Evolutionary conservation across 2,888 invertebrate genomes (phyloP).

Genomic region (Sclerodermus sp.): DNA sequence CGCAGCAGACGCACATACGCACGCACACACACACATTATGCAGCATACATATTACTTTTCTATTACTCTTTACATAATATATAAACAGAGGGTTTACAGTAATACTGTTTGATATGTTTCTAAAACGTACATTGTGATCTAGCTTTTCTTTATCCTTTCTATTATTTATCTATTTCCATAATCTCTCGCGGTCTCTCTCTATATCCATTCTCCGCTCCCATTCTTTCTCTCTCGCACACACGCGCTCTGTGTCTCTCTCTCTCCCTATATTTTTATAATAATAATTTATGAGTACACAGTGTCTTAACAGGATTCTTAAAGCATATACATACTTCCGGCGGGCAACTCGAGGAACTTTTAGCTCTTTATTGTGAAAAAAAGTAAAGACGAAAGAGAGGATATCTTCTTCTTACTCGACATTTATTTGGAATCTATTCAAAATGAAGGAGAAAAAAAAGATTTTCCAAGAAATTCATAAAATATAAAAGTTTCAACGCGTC

Average conservation of each 20-base stretch:
- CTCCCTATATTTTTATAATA: constrained; percentile 27
- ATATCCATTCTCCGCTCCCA: constrained; percentile 12
- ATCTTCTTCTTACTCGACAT: constrained; percentile 3
- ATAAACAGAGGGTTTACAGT: constrained; percentile 51
- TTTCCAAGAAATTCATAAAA: too few species aligned
- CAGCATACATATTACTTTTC: background rate
- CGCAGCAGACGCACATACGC: too few species aligned
- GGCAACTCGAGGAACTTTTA: constrained; percentile 39
- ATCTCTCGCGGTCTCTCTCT: too few species aligned
- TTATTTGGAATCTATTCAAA: too few species aligned
- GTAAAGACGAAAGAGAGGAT: constrained; percentile 19
- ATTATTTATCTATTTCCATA: too few species aligned
- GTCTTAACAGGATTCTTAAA: constrained; percentile 24
- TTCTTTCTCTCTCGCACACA: constrained; percentile 2
- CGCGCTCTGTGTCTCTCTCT: background rate
- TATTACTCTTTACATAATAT: constrained; percentile 23
- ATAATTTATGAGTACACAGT: constrained; percentile 27
- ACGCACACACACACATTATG: constrained; percentile 16
- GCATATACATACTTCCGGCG: constrained; percentile 32
- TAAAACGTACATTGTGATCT: constrained; percentile 46
- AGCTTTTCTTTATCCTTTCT: constrained; percentile 12
- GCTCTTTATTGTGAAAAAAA: constrained; percentile 10
- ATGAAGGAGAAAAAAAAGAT: too few species aligned
- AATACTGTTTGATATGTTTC: constrained; percentile 57
- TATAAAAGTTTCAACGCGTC: too few species aligned